Evolutionary conservation across 2,113 vertebrate genomes (phyloP).

Genomic region (Notiomystis cincta): DNA sequence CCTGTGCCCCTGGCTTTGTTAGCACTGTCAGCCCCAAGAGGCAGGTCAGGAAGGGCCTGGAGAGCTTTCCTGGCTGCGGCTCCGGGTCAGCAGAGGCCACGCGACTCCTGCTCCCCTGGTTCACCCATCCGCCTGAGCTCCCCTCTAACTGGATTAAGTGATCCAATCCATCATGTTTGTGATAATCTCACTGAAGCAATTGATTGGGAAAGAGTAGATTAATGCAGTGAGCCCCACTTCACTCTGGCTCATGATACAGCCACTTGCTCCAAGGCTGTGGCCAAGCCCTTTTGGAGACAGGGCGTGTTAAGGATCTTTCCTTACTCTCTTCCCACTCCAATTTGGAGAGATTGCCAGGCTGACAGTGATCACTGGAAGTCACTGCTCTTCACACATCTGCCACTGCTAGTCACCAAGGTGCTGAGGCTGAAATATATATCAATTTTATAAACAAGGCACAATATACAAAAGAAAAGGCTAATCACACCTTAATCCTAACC

Average conservation of each 20-base stretch:
- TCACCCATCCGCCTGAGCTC: background rate
- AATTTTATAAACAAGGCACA: background rate
- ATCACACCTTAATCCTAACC: background rate
- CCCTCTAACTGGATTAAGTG: background rate
- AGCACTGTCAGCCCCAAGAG: background rate
- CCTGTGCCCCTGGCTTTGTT: background rate
- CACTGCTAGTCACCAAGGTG: background rate
- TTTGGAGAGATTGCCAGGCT: background rate
- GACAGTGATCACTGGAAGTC: background rate
- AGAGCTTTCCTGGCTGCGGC: background rate
- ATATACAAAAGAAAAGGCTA: background rate
- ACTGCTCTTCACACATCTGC: background rate
- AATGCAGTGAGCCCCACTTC: background rate
- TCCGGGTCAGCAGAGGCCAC: background rate
- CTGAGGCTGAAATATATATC: background rate
- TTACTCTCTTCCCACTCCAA: background rate
- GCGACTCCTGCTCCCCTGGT: background rate
- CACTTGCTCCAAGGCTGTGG: background rate
- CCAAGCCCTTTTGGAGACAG: background rate
- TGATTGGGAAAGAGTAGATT: conserved; percentile 2
- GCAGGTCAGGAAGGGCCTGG: background rate
- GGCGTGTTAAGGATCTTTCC: background rate
- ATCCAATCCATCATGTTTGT: conserved; percentile 20
- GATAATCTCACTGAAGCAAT: conserved; percentile 28
- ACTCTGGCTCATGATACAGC: background rate